A percentile compares a stretch with the other conserved stretches of the same genome.
Conservation (phyloP, 2,888 invertebrate species). For the Chrysina gloriosa region DNA sequence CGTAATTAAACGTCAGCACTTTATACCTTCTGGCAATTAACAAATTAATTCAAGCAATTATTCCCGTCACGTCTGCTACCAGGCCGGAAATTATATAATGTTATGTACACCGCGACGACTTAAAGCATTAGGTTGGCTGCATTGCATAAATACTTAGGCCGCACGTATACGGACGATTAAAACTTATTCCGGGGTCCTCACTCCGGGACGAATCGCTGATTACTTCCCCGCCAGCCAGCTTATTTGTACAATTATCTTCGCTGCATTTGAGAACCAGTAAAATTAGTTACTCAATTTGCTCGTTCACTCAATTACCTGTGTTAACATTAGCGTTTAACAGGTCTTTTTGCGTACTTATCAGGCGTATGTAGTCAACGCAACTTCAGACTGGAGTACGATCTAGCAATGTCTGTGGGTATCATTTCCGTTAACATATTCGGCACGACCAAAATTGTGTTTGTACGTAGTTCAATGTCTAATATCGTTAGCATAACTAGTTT, state of each 20-base stretch:
- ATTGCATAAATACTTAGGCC: conserved; percentile 20
- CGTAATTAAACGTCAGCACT: conserved; percentile 31
- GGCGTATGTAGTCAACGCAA: conserved; percentile 7
- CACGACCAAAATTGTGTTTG: too few relatives aligned
- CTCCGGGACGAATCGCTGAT: neutral
- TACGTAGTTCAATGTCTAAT: too few relatives aligned
- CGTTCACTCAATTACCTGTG: conserved; percentile 35
- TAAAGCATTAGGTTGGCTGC: conserved; percentile 24
- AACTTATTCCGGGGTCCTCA: neutral
- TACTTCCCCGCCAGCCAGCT: conserved; percentile 7
- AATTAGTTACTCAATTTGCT: conserved; percentile 36
- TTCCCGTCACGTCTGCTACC: conserved; percentile 23
- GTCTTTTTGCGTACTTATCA: conserved; percentile 9
- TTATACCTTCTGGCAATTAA: conserved; percentile 31
- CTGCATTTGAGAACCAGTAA: conserved; percentile 25
- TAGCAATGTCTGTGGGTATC: too few relatives aligned
- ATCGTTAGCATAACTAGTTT: too few relatives aligned
- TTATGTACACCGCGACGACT: conserved; percentile 22
- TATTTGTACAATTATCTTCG: conserved; percentile 29
- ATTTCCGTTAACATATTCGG: too few relatives aligned
- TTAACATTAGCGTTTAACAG: conserved; percentile 22
- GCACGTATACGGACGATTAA: conserved; percentile 14
- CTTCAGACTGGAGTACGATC: neutral
- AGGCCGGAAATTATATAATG: conserved; percentile 29
- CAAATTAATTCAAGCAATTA: conserved; percentile 30